These are phyloP conservation scores for Prostheceraeus crozeri DNA, from an alignment of 2,888 invertebrate species.

Conservation along the genomic window DNA sequence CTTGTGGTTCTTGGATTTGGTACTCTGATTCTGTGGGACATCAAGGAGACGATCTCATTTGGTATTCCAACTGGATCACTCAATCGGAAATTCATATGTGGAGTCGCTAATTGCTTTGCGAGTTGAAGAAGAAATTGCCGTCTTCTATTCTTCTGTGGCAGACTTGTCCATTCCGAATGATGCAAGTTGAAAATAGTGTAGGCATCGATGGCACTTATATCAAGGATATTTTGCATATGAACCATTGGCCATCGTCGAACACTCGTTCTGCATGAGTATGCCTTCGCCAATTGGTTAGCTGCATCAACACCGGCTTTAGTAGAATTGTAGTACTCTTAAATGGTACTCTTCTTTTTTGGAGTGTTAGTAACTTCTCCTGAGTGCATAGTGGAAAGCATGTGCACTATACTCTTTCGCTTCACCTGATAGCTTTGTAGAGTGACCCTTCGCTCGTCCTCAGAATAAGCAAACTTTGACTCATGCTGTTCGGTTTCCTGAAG, in stretches of 20 bases:
- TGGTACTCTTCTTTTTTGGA: slow-evolving; percentile 19
- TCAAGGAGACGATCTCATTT: slow-evolving; percentile 1
- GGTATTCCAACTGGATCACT: slow-evolving; percentile 10
- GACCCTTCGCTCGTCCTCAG: slow-evolving; percentile 13
- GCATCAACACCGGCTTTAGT: slow-evolving; percentile 14
- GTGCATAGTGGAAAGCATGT: slow-evolving; percentile 29
- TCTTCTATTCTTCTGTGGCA: slow-evolving; percentile 8
- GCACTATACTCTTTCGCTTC: slow-evolving; percentile 12
- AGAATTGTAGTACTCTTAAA: slow-evolving; percentile 17
- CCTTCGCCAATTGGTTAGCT: neutral
- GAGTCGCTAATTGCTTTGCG: too few relatives aligned
- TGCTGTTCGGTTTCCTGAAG: slow-evolving; percentile 2
- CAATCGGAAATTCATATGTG: slow-evolving; percentile 25
- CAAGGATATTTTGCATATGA: slow-evolving; percentile 21
- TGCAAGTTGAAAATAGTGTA: slow-evolving; percentile 7
- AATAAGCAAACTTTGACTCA: slow-evolving; percentile 19
- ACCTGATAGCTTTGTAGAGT: slow-evolving; percentile 18
- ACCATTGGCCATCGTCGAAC: slow-evolving; percentile 18
- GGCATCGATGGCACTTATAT: slow-evolving; percentile 24
- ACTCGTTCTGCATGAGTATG: slow-evolving; percentile 20
- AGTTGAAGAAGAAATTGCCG: slow-evolving; percentile 23
- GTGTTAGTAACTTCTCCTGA: slow-evolving; percentile 4
- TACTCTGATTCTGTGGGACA: too few relatives aligned
- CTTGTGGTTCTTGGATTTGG: too few relatives aligned
- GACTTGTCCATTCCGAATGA: slow-evolving; percentile 1